These are phyloP conservation scores for Ceratina japonica DNA, from an alignment of 1,140 invertebrate species.

Conservation along the genomic window DNA sequence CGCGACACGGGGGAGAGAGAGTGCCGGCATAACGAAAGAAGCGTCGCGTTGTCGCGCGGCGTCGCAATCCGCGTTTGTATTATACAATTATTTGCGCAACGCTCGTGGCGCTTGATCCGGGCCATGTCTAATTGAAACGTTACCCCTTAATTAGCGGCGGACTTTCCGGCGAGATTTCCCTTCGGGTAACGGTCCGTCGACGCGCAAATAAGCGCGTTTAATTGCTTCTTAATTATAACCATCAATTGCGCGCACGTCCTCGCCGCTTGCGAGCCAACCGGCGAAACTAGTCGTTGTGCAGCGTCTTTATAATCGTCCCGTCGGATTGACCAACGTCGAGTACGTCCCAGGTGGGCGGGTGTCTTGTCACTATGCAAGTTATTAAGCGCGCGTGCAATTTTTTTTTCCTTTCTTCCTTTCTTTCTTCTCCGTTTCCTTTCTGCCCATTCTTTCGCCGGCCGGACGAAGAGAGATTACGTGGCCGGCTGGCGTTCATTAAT, in stretches of 20 bases:
- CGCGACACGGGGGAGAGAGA: too few relatives aligned
- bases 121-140: slow-evolving; percentile 53
- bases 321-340: slow-evolving; percentile 33
- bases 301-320: slow-evolving; percentile 28
- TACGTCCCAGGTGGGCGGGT: slow-evolving; percentile 32
- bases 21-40: neutral
- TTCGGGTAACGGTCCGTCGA: slow-evolving; percentile 41
- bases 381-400: slow-evolving; percentile 15
- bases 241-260: slow-evolving; percentile 37
- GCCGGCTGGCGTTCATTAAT: slow-evolving; percentile 31
- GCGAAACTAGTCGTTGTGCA: neutral
- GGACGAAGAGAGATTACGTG: slow-evolving; percentile 37
- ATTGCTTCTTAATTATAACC: slow-evolving; percentile 56
- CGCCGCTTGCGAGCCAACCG: neutral
- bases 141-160: slow-evolving; percentile 55
- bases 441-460: neutral
- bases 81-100: slow-evolving; percentile 38
- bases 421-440: neutral
- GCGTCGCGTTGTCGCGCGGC: neutral
- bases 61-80: neutral
- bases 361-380: slow-evolving; percentile 35
- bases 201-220: slow-evolving; percentile 51
- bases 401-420: neutral
- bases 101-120: neutral
- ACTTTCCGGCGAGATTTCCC: slow-evolving; percentile 18